A percentile compares a stretch with the other conserved stretches of the same genome.
phyloP scores from a whole-genome alignment of 2,113 vertebrate genomes.

The Anhinga rufa region DNA sequence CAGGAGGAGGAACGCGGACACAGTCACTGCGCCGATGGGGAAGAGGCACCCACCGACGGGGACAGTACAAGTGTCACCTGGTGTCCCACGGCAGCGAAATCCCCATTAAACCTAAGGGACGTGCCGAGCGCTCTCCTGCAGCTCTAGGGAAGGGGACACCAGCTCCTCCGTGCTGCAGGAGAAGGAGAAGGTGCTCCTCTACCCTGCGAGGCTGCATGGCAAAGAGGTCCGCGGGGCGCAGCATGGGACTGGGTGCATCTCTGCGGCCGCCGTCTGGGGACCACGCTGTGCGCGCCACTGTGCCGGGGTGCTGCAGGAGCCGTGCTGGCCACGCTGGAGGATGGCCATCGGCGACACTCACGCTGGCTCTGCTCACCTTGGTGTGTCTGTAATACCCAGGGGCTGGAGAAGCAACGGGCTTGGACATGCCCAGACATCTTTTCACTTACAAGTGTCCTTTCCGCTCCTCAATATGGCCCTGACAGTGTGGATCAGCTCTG shows the following conservation, averaged over 20 bases:
- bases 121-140: neutral
- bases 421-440: neutral
- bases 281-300: too few relatives aligned
- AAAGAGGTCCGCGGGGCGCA: neutral
- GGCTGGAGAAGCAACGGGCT: neutral
- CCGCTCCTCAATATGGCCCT: neutral
- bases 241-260: neutral
- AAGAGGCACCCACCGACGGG: fast-evolving
- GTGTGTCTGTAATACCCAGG: too few relatives aligned
- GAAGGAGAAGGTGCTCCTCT: neutral
- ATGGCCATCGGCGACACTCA: neutral
- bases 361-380: neutral
- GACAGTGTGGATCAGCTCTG: neutral
- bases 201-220: neutral
- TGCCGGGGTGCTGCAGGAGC: neutral
- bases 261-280: neutral
- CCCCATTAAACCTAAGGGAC: neutral
- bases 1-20: neutral
- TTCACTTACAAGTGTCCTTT: neutral
- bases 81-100: neutral
- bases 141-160: neutral
- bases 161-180: neutral
- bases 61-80: neutral
- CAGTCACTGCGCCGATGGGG: too few relatives aligned
- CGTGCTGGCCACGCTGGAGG: neutral